A percentile compares a stretch with the other conserved stretches of the same genome.
These are phyloP conservation scores for Bubo blakistoni DNA, from an alignment of 2,113 vertebrate species.

Conservation along the genomic window DNA sequence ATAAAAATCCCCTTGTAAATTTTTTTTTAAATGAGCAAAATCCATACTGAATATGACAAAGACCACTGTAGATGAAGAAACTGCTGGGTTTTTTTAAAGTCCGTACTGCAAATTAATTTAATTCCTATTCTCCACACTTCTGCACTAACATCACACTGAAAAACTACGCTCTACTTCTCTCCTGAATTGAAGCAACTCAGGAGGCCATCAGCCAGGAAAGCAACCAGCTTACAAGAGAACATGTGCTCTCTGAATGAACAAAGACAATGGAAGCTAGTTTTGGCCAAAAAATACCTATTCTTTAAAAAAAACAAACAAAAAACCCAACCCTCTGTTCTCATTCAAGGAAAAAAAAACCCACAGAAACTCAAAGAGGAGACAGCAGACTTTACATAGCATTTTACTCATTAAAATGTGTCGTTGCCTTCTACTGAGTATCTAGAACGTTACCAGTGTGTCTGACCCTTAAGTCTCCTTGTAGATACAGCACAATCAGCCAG, in stretches of 20 bases:
- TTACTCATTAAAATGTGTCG: background rate
- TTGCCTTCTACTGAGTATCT: background rate
- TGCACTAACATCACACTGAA: background rate
- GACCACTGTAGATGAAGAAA: background rate
- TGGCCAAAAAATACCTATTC: background rate
- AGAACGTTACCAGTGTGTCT: no score
- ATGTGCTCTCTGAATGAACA: accelerated
- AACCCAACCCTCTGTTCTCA: no score
- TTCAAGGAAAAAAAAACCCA: background rate
- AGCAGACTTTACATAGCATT: background rate
- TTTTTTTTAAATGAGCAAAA: background rate
- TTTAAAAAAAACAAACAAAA: background rate
- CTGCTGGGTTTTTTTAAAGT: background rate
- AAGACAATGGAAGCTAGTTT: background rate
- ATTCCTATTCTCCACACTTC: background rate
- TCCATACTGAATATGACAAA: background rate
- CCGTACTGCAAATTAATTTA: background rate
- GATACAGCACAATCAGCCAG: accelerated
- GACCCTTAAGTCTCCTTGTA: no score
- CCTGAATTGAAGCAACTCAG: background rate
- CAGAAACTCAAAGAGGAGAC: background rate
- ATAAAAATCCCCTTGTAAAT: background rate
- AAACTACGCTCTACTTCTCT: background rate
- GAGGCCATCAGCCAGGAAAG: background rate
- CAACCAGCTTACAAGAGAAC: no score